These are phyloP conservation scores for Manis pentadactyla DNA, from an alignment of 2,797 vertebrate genomes.

Conservation along the genomic window DNA sequence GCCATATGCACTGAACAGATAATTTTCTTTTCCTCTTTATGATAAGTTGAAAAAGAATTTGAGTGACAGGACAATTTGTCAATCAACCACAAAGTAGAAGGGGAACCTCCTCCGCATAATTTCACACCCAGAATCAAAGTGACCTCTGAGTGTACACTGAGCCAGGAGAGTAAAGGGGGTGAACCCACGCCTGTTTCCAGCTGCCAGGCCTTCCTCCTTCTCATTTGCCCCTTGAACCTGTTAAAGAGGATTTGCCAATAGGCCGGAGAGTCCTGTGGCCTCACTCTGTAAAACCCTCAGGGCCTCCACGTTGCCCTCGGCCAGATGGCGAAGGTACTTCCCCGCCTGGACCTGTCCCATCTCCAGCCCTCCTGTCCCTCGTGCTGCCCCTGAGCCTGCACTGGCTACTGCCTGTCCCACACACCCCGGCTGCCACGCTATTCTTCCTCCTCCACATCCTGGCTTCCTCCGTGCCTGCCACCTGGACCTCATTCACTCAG, in stretches of 20 bases:
- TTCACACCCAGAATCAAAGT: constrained; percentile 80
- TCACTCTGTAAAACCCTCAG: accelerated
- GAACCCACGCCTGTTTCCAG: constrained; percentile 56
- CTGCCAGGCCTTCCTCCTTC: constrained; percentile 58
- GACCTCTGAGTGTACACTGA: constrained; percentile 80
- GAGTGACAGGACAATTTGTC: constrained; percentile 89
- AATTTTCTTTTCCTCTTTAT: constrained; percentile 86
- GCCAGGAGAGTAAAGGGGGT: constrained; percentile 79
- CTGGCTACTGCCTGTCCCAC: neutral
- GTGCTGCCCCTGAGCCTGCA: neutral
- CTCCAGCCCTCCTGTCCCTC: neutral
- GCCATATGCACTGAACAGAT: constrained; percentile 86
- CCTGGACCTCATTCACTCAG: neutral
- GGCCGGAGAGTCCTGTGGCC: accelerated
- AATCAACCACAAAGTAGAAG: constrained; percentile 83
- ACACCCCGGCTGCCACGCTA: accelerated
- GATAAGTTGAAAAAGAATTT: constrained; percentile 86
- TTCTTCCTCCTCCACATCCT: neutral
- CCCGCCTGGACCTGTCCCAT: constrained; percentile 19
- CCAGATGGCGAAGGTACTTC: neutral
- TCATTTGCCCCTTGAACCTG: neutral
- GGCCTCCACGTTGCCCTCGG: neutral
- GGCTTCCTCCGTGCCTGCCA: neutral
- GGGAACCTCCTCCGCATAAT: constrained; percentile 84
- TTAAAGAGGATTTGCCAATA: neutral